phyloP scores from a whole-genome alignment of 2,888 invertebrate genomes.

The Dicyrtomina minuta region DNA sequence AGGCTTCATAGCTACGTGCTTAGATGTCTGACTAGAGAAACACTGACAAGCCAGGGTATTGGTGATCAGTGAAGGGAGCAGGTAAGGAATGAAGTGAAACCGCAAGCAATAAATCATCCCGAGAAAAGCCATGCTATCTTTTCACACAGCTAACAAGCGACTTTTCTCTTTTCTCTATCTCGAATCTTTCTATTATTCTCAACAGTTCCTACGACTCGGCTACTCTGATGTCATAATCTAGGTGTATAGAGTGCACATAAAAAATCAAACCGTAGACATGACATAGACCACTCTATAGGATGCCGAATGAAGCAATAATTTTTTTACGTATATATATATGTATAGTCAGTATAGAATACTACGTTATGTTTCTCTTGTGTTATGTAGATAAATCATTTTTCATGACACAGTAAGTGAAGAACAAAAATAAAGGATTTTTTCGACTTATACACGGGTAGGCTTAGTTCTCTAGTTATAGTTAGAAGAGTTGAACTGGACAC shows the following conservation, averaged over 20 bases:
- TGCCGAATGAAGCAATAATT: not conserved
- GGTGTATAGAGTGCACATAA: not conserved
- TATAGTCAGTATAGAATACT: too few relatives aligned
- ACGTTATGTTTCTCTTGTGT: slow-evolving; percentile 6
- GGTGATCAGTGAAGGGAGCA: slow-evolving; percentile 29
- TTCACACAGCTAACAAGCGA: slow-evolving; percentile 25
- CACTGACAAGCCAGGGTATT: slow-evolving; percentile 20
- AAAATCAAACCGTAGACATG: slow-evolving; percentile 1
- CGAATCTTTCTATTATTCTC: not conserved
- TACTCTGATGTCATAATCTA: slow-evolving; percentile 11
- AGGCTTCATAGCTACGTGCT: slow-evolving; percentile 23
- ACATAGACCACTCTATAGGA: not conserved
- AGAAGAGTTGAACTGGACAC: too few relatives aligned
- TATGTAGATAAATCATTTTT: slow-evolving; percentile 28
- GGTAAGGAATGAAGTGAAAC: slow-evolving; percentile 33
- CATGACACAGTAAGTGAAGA: slow-evolving; percentile 17
- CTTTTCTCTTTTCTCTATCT: slow-evolving; percentile 8
- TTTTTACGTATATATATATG: not conserved
- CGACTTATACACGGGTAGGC: too few relatives aligned
- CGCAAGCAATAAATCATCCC: slow-evolving; percentile 31
- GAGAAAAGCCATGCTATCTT: slow-evolving; percentile 28
- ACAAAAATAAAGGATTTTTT: not conserved
- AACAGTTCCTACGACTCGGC: not conserved
- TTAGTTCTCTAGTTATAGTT: too few relatives aligned
- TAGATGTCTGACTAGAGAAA: slow-evolving; percentile 21